A percentile compares a stretch with the other conserved stretches of the same genome.
phyloP scores from a whole-genome alignment of 2,888 invertebrate genomes.

The Trilocha varians region DNA sequence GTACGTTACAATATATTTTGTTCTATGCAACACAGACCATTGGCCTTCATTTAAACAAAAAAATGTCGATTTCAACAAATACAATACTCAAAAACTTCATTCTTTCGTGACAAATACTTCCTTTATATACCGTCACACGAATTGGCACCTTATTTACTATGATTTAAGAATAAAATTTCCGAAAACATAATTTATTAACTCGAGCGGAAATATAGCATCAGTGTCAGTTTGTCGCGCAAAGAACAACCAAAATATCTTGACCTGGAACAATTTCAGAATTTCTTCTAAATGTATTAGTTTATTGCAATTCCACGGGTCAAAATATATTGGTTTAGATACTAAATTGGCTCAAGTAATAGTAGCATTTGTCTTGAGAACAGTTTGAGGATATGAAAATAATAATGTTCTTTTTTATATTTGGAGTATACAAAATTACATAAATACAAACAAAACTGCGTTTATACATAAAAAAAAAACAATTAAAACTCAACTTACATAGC shows the following conservation, averaged over 20 bases:
- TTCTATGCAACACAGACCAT: no score
- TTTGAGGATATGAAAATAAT: slow-evolving; percentile 27
- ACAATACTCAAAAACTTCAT: slow-evolving; percentile 3
- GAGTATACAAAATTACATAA: not conserved
- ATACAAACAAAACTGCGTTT: no score
- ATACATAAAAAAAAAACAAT: no score
- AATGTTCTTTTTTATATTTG: not conserved
- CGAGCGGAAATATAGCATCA: slow-evolving; percentile 61
- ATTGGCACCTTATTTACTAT: not conserved
- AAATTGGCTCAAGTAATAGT: slow-evolving; percentile 67
- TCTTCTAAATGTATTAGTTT: slow-evolving; percentile 20
- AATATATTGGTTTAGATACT: slow-evolving; percentile 38
- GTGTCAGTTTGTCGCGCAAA: slow-evolving; percentile 47
- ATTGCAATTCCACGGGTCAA: slow-evolving; percentile 34
- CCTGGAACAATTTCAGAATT: slow-evolving; percentile 26
- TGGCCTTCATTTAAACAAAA: no score
- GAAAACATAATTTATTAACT: slow-evolving; percentile 5
- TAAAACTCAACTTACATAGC: no score
- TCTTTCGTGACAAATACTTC: not conserved
- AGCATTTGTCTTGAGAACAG: slow-evolving; percentile 46
- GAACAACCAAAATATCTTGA: slow-evolving; percentile 38
- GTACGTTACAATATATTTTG: no score
- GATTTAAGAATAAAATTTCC: slow-evolving; percentile 30
- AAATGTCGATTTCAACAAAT: no score
- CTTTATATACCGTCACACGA: not conserved